These are phyloP conservation scores for Hypanus sabinus DNA, from an alignment of 2,113 vertebrate genomes.

Conservation along the genomic window DNA sequence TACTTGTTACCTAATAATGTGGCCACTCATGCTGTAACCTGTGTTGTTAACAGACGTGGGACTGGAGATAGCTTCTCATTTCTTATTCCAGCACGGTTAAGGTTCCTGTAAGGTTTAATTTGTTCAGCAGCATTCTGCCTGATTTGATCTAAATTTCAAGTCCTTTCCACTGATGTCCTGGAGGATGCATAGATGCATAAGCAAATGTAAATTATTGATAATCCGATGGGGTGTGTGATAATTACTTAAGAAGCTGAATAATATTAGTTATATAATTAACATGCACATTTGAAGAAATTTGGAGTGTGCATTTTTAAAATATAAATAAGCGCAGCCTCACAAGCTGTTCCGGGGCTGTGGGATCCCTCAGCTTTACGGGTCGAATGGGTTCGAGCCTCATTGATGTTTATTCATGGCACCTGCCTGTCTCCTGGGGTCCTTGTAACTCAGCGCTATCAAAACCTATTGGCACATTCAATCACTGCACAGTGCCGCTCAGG, in stretches of 20 bases:
- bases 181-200: not conserved
- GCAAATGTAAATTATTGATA: constrained; percentile 1
- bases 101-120: not conserved
- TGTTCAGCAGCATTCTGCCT: not conserved
- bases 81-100: not conserved
- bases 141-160: not conserved
- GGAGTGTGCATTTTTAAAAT: not conserved
- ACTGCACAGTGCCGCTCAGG: too few relatives aligned
- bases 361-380: too few relatives aligned
- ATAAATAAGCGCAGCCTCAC: not conserved
- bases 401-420: not conserved
- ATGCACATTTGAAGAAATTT: not conserved
- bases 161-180: not conserved
- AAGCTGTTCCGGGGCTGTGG: not conserved
- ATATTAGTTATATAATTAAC: not conserved
- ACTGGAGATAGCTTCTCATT: not conserved
- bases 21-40: not conserved
- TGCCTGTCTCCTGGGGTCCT: not conserved
- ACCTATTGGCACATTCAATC: too few relatives aligned
- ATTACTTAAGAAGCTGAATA: not conserved
- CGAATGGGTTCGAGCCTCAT: not conserved
- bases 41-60: not conserved
- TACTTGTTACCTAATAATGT: too few relatives aligned
- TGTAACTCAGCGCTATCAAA: not conserved
- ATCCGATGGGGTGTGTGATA: not conserved